phyloP scores from a whole-genome alignment of 37 sponge, comb jelly and placozoan species.

The Ianthella basta region DNA sequence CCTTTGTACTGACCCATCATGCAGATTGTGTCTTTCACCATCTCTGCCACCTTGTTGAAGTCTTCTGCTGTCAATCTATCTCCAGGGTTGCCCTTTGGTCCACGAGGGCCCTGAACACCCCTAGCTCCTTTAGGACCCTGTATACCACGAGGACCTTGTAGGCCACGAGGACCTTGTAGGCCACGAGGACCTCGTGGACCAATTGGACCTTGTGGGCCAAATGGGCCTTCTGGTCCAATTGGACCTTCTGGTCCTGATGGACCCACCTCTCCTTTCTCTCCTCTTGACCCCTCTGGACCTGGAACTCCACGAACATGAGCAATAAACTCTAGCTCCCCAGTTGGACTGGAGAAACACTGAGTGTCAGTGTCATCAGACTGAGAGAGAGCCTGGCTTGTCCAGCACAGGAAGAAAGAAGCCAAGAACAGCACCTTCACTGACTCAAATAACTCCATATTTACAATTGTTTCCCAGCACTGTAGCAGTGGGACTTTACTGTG shows the following conservation, averaged over 20 bases:
- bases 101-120: constrained; percentile 7
- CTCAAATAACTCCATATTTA: no score
- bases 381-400: not conserved
- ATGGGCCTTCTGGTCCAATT: not conserved
- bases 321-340: not conserved
- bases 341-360: not conserved
- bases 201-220: not conserved
- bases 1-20: no score
- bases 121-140: not conserved
- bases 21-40: not conserved
- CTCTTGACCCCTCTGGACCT: constrained; percentile 31
- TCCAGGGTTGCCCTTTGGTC: not conserved
- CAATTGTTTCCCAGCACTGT: no score
- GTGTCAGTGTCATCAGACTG: not conserved
- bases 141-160: not conserved
- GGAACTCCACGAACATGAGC: constrained; percentile 36
- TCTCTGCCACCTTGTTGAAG: not conserved
- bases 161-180: not conserved
- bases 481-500: no score
- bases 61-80: not conserved
- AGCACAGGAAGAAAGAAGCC: no score
- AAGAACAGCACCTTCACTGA: no score
- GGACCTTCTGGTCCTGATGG: constrained; percentile 14
- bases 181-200: not conserved
- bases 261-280: constrained; percentile 16